Evolutionary conservation across 2,113 vertebrate species (phyloP).

Genomic region (Elephas maximus): DNA sequence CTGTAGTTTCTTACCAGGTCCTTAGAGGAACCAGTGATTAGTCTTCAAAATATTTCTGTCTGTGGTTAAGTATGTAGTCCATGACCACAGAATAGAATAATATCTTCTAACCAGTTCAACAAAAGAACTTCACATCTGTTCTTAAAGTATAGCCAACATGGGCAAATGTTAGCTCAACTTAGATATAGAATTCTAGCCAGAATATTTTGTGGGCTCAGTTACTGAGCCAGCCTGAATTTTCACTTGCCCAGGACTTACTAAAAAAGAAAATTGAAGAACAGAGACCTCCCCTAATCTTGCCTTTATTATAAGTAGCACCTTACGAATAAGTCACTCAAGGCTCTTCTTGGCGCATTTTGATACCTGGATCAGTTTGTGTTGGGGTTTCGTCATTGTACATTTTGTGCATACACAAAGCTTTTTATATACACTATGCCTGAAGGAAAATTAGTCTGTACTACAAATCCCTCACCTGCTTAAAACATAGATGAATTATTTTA

Average conservation of each 20-base stretch:
- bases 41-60: neutral
- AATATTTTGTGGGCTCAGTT: neutral
- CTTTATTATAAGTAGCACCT: neutral
- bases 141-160: neutral
- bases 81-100: neutral
- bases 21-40: neutral
- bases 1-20: neutral
- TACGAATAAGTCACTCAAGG: neutral
- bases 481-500: neutral
- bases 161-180: slow-evolving; percentile 2
- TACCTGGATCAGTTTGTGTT: neutral
- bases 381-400: neutral
- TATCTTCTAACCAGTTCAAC: neutral
- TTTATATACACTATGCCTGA: neutral
- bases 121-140: neutral
- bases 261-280: neutral
- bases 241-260: neutral
- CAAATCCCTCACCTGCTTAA: neutral
- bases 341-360: neutral
- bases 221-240: neutral
- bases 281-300: neutral
- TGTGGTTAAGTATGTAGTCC: neutral
- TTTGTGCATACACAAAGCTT: neutral
- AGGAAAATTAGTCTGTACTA: neutral
- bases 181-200: slow-evolving; percentile 15